These are phyloP conservation scores for Bombus haemorrhoidalis DNA, from an alignment of 1,140 invertebrate genomes.

Conservation along the genomic window DNA sequence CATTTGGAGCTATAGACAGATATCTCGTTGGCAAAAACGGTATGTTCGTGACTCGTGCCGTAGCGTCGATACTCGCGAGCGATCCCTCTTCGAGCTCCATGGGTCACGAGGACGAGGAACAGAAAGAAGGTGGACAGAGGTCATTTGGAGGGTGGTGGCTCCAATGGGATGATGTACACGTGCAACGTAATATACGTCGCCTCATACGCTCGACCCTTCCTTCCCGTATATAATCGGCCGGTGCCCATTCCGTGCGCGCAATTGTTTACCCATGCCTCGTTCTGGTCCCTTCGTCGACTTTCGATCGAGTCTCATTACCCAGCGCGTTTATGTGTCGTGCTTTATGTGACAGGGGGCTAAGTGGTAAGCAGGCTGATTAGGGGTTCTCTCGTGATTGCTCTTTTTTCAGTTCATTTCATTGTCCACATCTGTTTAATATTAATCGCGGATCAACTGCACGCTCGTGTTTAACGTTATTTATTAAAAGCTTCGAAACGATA, in stretches of 20 bases:
- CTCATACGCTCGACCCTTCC: constrained; percentile 7
- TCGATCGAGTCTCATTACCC: constrained; percentile 28
- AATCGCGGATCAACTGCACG: background rate
- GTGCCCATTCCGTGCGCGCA: constrained; percentile 55
- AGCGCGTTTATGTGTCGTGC: constrained; percentile 8
- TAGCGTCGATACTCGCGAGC: background rate
- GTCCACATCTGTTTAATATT: constrained; percentile 5
- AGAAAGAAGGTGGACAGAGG: constrained; percentile 24
- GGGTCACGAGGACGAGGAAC: background rate
- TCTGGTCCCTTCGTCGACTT: constrained; percentile 22
- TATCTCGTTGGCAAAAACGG: background rate
- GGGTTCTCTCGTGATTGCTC: background rate
- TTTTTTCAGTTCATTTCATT: background rate
- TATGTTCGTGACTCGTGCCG: background rate
- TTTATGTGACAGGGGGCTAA: constrained; percentile 28
- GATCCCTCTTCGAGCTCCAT: background rate
- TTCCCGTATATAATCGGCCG: constrained; percentile 37
- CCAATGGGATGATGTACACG: background rate
- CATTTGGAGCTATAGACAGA: too few species aligned
- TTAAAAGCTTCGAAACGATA: background rate
- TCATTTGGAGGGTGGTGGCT: background rate
- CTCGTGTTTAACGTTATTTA: constrained; percentile 8
- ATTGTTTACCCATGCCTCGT: constrained; percentile 60
- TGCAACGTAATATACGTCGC: constrained; percentile 28
- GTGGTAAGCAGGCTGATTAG: constrained; percentile 20